Conservation (phyloP, 2,797 vertebrate genomes). For the Scarus forsteni region DNA sequence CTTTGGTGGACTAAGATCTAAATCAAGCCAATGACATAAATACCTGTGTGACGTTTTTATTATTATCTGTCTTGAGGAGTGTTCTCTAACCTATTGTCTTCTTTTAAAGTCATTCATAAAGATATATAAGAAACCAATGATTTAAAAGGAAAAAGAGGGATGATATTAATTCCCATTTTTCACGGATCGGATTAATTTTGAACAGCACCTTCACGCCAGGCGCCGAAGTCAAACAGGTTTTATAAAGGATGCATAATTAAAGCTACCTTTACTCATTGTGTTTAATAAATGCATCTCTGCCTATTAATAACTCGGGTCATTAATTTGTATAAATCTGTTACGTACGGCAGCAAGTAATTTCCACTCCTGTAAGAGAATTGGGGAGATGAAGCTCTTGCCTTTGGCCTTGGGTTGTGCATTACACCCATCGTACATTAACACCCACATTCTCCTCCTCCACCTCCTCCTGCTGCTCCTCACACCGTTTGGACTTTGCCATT, state of each 20-base stretch:
- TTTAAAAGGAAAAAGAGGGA: slow-evolving; percentile 32
- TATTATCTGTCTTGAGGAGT: slow-evolving; percentile 27
- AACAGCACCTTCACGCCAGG: slow-evolving; percentile 58
- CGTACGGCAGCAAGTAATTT: slow-evolving; percentile 80
- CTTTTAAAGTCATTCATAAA: slow-evolving; percentile 18
- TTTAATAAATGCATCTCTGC: slow-evolving; percentile 82
- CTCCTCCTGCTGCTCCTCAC: slow-evolving; percentile 66
- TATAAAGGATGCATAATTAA: slow-evolving; percentile 85
- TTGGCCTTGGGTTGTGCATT: slow-evolving; percentile 80
- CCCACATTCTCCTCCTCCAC: slow-evolving; percentile 44
- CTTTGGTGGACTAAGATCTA: slow-evolving; percentile 27
- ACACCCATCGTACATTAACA: slow-evolving; percentile 76
- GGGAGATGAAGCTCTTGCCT: slow-evolving; percentile 79
- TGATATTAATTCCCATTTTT: slow-evolving; percentile 58
- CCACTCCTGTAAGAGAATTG: slow-evolving; percentile 78
- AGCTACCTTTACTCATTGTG: slow-evolving; percentile 84
- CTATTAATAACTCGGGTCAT: slow-evolving; percentile 83
- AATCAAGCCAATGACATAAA: slow-evolving; percentile 38
- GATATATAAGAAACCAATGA: slow-evolving; percentile 41
- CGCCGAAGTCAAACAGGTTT: slow-evolving; percentile 80
- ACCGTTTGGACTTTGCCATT: slow-evolving; percentile 80
- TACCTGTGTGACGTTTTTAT: slow-evolving; percentile 6
- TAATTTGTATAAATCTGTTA: slow-evolving; percentile 83
- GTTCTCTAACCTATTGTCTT: slow-evolving; percentile 27
- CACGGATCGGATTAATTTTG: slow-evolving; percentile 60